Base-by-base conservation (phyloP, 2,113 vertebrate genomes). In the Passer domesticus region DNA sequence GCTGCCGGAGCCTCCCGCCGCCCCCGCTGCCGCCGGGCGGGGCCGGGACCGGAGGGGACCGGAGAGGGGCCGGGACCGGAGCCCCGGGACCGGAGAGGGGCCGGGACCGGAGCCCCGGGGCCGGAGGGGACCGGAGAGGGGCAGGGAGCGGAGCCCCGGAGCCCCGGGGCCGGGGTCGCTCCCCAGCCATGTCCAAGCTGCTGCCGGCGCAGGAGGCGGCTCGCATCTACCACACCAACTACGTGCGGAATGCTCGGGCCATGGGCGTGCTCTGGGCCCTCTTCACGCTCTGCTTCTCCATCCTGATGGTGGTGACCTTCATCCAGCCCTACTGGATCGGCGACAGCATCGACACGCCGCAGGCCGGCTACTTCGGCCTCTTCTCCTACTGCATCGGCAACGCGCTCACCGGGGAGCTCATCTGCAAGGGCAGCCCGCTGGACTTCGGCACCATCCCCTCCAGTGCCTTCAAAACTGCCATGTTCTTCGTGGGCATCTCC, bases 291-390 rank as follows among this genome's bases (percentile, higher is more conserved):
- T 99, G 99, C 96, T 99, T 99, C 80, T 98, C 99, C 8, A 98
- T 99, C 86, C 98, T 99, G 87, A 98, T 98, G 90, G 98, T 99
- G 97, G 99, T 99, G 91, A 98, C 99, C 50, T 99, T 99, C 97
- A 99, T 99, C 97, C 99, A 99, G 97, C 99, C 99, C 3, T 99
- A 99, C 96, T 99, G 99, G 99, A 99, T 99, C 58, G 99, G 99
- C 8, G 99, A 99, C 98, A 99, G 99, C 82, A 98, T 99, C 66
- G 98, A 98, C 97, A 99, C 99, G 1, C 99, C 99, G 0, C 99
- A 99, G 97, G 99, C 99, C 5, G 99, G 99, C 2, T 99, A 99
- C 97, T 99, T 99, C 53, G 99, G 99, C 70, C 98, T 99, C 33
- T 99, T 99, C 97, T 99, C 99, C 94, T 99, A 99, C 96, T 99